Base-by-base conservation (phyloP, 2,113 vertebrate genomes). In the Cisticola juncidis region DNA sequence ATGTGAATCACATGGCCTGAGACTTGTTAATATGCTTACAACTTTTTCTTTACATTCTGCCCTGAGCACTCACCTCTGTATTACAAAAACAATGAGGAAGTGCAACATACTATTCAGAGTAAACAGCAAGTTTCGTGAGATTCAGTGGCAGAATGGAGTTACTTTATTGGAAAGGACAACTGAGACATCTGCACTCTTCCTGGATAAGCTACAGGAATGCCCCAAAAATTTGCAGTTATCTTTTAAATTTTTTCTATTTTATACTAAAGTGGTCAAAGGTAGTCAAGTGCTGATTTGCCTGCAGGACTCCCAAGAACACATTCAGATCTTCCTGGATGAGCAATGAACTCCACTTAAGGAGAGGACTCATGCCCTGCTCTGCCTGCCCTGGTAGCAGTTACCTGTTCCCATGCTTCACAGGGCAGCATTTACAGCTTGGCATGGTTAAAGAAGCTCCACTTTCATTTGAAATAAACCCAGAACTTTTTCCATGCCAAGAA, bases 21-120 rank as follows among this genome's bases (percentile, higher is more conserved):
- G 31, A 42, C 35, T 35, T 56, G 5, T 38, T 48, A 69, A 65
- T 31, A 56, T 11, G n/a, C 13, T 35, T 35, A 11, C 1, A 61
- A 60, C n/a, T 33, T 73, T 33, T 79, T 33, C 45, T 76, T 81
- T 66, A 56, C 6, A 7, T 82, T 58, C 48, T 36, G 54, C 58
- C 48, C 64, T 26, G 9, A 78, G 23, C 15, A 45, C 14, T 73
- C 54, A 33, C 21, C 22, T 74, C 48, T 35, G 36, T 20, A 40
- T 48, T 48, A 38, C 5, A 80, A 73, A 85, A 70, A 24, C 1
- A 0, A 74, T 0, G 2, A 48, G 69, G 22, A 81, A 64, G 2
- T 51, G 6, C 31, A 88, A 78, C 5, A 62, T 81, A 5, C 6
- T 51, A 68, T 20, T 60, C 53, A 77, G 48, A 53, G 10, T 14